Base-by-base conservation (phyloP, 2,797 vertebrate species). In the Diplodus sargus region DNA sequence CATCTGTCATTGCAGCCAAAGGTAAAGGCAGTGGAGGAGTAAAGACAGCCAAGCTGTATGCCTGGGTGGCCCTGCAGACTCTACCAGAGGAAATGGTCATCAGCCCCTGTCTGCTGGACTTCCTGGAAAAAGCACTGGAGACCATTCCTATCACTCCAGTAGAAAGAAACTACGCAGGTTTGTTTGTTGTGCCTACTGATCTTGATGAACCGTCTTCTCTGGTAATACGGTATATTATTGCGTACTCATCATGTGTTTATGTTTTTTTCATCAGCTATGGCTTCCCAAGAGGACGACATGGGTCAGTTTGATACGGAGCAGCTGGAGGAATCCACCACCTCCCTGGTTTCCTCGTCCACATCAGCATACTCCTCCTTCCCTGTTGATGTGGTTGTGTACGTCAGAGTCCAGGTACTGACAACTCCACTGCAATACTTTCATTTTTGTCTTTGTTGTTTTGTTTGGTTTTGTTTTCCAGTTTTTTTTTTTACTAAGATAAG, bases 81-180 rank as follows among this genome's bases (percentile, higher is more conserved):
- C 92, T 99, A 78, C 98, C 98, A 1, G 98, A 99, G 85, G 98
- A 99, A 89, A 99, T 99, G 98, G 98, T 99, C 62, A 99, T 99
- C 89, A 99, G 98, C 64, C 98, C 98, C 9, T 99, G 98, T 89
- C 90, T 99, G 39, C 92, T 99, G 81, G 98, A 99, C 90, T 99
- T 99, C 63, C 91, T 99, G 81, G 98, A 99, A 85, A 99, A 99
- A 92, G 98, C 98, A 1, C 93, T 99, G 81, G 98, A 99, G 93
- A 99, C 98, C 74, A 99, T 99, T 87, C 98, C 98, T 0, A 99
- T 99, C 87, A 99, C 98, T 64, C 98, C 98, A 3, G 96, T 99
- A 64, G 98, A 99, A 73, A 96, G 98, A 69, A 97, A 95, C 88
- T 98, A 97, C 14, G 70, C 97, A 84, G 94, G 98, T 98, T 73